A percentile compares a stretch with the other conserved stretches of the same genome.
Conservation (phyloP, 2,888 invertebrate species). For the Lydus trimaculatus region DNA sequence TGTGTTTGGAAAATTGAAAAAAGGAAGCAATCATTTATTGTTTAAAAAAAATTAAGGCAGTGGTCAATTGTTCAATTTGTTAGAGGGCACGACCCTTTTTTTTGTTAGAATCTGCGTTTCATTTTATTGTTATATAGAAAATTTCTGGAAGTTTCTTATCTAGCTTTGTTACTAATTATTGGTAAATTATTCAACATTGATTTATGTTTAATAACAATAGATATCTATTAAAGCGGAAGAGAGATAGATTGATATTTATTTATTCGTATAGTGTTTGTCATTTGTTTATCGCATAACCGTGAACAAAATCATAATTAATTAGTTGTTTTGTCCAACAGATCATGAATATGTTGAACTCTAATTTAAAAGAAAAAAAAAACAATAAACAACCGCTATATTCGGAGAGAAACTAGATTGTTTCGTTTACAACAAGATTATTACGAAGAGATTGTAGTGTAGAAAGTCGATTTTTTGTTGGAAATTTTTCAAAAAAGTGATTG, state of each 20-base stretch:
- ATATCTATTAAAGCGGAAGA: background rate
- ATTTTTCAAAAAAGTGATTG: background rate
- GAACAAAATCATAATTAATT: background rate
- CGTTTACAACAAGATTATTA: background rate
- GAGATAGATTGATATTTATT: background rate
- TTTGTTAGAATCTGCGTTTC: background rate
- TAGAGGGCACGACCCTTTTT: background rate
- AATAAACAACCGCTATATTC: background rate
- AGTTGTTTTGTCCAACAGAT: background rate
- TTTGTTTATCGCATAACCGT: background rate
- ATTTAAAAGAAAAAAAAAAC: too few species aligned
- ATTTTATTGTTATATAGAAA: background rate
- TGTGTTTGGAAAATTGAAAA: slow-evolving; percentile 37
- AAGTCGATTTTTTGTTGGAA: background rate
- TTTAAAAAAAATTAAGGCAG: background rate
- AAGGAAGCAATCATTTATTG: slow-evolving; percentile 15
- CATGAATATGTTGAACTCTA: too few species aligned
- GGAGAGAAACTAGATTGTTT: background rate
- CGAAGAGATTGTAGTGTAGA: background rate
- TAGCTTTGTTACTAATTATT: background rate
- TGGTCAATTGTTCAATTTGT: background rate
- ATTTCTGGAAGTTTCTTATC: background rate
- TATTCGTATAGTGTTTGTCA: background rate
- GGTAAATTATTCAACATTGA: background rate
- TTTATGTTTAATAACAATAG: background rate